Conservation (phyloP, 2,888 invertebrate species). For the Epistrophe eligans region DNA sequence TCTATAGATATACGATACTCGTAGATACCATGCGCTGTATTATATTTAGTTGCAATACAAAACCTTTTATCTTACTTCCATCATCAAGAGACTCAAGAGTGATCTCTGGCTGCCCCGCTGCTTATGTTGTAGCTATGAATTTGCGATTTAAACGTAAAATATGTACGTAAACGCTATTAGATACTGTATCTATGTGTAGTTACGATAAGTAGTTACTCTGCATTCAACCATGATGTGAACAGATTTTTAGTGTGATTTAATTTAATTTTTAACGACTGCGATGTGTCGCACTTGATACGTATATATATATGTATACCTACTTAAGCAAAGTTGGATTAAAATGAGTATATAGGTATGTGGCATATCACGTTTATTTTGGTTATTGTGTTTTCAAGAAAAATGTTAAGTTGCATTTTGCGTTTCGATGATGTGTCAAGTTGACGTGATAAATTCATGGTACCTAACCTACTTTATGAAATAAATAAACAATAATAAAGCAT, state of each 20-base stretch:
- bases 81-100: conserved; percentile 36
- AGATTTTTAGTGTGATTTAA: conserved; percentile 58
- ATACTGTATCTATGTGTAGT: conserved; percentile 18
- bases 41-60: conserved; percentile 31
- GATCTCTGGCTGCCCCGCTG: conserved; percentile 33
- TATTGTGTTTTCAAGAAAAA: not conserved
- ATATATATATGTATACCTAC: not conserved
- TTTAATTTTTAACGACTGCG: conserved; percentile 38
- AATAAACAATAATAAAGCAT: too few species aligned
- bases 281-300: conserved; percentile 62
- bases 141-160: conserved; percentile 39
- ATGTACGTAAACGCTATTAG: conserved; percentile 26
- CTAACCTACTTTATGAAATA: too few species aligned
- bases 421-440: conserved; percentile 6
- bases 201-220: not conserved
- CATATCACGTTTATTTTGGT: conserved; percentile 62
- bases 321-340: not conserved
- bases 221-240: conserved; percentile 26
- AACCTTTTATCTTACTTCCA: conserved; percentile 57
- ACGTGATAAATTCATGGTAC: not conserved
- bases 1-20: not conserved
- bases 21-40: not conserved
- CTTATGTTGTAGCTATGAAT: not conserved
- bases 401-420: conserved; percentile 1
- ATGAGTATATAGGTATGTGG: conserved; percentile 20